Percentiles rank a stretch among this genome's conserved stretches.
These are phyloP conservation scores for Xanthorhoe designata DNA, from an alignment of 2,888 invertebrate genomes.

Conservation along the genomic window DNA sequence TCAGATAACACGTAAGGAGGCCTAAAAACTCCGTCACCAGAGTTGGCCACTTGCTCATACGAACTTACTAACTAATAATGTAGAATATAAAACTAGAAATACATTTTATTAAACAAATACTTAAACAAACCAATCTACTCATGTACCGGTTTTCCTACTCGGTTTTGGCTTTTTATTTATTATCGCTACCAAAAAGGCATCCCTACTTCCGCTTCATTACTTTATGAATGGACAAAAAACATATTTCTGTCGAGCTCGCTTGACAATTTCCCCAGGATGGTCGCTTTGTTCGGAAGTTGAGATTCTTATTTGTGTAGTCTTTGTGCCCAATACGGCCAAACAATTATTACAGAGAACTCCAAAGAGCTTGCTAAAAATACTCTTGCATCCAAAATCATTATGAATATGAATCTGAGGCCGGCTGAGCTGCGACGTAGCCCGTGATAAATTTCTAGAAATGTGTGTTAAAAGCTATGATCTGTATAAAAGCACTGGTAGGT, in stretches of 20 bases:
- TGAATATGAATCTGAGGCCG: neutral
- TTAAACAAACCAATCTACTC: too few relatives aligned
- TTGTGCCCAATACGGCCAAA: slow-evolving; percentile 12
- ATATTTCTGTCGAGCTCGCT: slow-evolving; percentile 32
- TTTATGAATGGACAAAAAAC: slow-evolving; percentile 44
- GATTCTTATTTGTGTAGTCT: slow-evolving; percentile 29
- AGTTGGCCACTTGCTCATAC: too few relatives aligned
- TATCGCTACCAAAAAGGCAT: slow-evolving; percentile 10
- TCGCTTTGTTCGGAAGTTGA: slow-evolving; percentile 21
- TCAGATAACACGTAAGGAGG: too few relatives aligned
- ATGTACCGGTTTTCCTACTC: neutral
- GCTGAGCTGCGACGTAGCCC: neutral
- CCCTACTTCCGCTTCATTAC: slow-evolving; percentile 41
- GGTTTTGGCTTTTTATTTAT: slow-evolving; percentile 18
- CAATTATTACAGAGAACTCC: slow-evolving; percentile 18
- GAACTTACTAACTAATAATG: too few relatives aligned
- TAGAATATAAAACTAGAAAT: too few relatives aligned
- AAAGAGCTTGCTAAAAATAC: slow-evolving; percentile 4
- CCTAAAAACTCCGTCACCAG: too few relatives aligned
- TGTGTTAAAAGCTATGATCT: too few relatives aligned
- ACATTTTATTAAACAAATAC: too few relatives aligned
- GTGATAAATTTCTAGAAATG: too few relatives aligned
- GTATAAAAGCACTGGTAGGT: too few relatives aligned
- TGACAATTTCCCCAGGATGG: slow-evolving; percentile 26
- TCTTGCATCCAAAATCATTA: neutral